Evolutionary conservation across 2,113 vertebrate species (phyloP).

Genomic region (Anarrhichthys ocellatus): DNA sequence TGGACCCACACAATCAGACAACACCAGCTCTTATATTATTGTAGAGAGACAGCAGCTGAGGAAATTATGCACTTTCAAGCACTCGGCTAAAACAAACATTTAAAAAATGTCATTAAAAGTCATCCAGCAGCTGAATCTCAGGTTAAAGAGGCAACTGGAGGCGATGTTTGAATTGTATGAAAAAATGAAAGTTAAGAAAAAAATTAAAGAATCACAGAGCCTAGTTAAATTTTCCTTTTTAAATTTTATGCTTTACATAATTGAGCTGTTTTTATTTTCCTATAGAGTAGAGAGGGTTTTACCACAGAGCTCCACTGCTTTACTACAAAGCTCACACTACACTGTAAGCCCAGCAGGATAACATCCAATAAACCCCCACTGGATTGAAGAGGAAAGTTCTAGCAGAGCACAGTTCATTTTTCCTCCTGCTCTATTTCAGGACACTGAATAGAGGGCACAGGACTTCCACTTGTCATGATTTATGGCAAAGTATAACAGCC

Average conservation of each 20-base stretch:
- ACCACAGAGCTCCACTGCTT: slow-evolving; percentile 10
- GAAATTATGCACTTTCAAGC: neutral
- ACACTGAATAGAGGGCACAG: slow-evolving; percentile 68
- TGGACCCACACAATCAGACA: neutral
- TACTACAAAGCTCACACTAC: slow-evolving; percentile 20
- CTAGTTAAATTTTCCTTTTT: neutral
- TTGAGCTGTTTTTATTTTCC: neutral
- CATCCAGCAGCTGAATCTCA: neutral
- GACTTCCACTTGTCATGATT: slow-evolving; percentile 72
- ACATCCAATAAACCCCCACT: slow-evolving; percentile 66
- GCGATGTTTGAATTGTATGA: neutral
- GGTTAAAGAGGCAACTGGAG: neutral
- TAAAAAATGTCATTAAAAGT: neutral
- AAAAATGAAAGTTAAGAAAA: neutral
- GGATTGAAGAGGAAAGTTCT: slow-evolving; percentile 55
- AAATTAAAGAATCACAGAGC: neutral
- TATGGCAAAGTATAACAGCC: slow-evolving; percentile 71
- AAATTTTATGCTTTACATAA: neutral
- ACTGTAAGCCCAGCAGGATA: slow-evolving; percentile 38
- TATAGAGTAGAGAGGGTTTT: slow-evolving; percentile 5
- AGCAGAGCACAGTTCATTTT: slow-evolving; percentile 57
- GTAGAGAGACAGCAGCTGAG: neutral
- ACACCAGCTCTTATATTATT: neutral
- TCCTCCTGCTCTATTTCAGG: slow-evolving; percentile 71
- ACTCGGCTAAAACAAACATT: neutral